Evolutionary conservation across 1,140 invertebrate genomes (phyloP).

Genomic region (Cataglyphis hispanica): DNA sequence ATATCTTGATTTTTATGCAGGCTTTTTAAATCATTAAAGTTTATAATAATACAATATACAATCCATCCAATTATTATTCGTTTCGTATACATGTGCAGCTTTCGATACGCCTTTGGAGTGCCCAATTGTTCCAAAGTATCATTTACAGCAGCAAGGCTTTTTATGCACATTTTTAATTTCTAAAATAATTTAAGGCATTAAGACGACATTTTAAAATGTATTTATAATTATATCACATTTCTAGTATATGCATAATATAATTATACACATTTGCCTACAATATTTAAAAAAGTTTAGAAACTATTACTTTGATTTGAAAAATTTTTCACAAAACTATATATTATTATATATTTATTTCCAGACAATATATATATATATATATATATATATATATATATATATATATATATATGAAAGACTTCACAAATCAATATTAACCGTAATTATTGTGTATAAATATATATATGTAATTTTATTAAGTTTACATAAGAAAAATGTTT

Average conservation of each 20-base stretch:
- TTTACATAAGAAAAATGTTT: neutral
- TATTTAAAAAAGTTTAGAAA: neutral
- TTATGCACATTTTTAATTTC: neutral
- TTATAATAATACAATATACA: neutral
- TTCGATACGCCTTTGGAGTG: neutral
- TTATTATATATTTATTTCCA: too few relatives aligned
- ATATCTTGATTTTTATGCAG: neutral
- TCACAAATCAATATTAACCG: too few relatives aligned
- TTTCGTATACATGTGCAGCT: neutral
- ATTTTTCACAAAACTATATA: neutral
- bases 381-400: too few relatives aligned
- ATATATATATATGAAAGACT: too few relatives aligned
- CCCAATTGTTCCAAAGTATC: constrained; percentile 25
- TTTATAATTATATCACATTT: too few relatives aligned
- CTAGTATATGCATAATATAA: too few relatives aligned
- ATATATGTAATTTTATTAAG: neutral
- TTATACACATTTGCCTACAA: too few relatives aligned
- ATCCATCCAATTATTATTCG: neutral
- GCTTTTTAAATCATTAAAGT: too few relatives aligned
- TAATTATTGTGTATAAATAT: neutral
- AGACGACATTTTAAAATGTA: neutral
- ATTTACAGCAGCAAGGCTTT: constrained; percentile 8
- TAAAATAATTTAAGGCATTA: neutral
- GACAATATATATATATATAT: too few relatives aligned
- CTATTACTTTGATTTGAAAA: neutral